These are phyloP conservation scores for Ophiothrix spiculata DNA, from an alignment of 35 echinoderm and acorn worm species.

Conservation along the genomic window DNA sequence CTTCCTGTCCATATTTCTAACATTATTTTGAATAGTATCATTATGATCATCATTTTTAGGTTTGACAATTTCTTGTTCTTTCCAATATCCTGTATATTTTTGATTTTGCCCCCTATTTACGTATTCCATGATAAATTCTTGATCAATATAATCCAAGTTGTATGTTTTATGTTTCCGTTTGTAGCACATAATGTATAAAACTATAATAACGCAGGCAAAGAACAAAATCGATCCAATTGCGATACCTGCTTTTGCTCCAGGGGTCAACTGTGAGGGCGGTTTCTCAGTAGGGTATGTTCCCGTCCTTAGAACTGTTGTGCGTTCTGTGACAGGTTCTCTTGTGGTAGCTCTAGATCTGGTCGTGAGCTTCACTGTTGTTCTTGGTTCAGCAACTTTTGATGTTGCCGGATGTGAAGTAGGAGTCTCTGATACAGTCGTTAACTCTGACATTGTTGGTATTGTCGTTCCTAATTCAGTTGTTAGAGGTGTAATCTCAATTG, in stretches of 20 bases:
- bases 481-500: not conserved
- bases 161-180: not conserved
- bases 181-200: not conserved
- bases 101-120: not conserved
- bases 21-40: not conserved
- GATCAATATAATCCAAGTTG: not conserved
- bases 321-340: not conserved
- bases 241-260: not conserved
- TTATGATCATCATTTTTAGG: not conserved
- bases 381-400: not conserved
- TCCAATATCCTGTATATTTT: conserved; percentile 4
- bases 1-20: not conserved
- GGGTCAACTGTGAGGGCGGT: not conserved
- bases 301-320: not conserved
- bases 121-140: conserved; percentile 2
- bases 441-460: not conserved
- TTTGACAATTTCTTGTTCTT: not conserved
- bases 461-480: not conserved
- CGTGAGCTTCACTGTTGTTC: not conserved
- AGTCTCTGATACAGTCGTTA: not conserved
- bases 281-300: not conserved
- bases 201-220: not conserved
- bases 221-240: not conserved
- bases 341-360: no score
- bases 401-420: not conserved